These are phyloP conservation scores for Neotoxoptera formosana DNA, from an alignment of 1,140 invertebrate species.

Conservation along the genomic window DNA sequence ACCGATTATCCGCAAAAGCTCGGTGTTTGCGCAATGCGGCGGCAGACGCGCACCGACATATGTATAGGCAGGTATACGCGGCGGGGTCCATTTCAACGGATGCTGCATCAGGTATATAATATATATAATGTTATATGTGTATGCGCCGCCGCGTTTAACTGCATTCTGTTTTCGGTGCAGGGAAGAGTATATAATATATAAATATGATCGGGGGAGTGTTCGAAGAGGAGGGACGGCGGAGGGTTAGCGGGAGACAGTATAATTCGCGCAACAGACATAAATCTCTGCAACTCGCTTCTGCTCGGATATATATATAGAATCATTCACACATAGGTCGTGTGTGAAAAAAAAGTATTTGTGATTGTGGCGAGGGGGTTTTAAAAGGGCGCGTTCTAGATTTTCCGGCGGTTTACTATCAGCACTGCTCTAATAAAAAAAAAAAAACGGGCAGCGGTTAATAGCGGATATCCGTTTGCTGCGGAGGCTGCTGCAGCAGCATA, in stretches of 20 bases:
- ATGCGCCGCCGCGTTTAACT: constrained; percentile 34
- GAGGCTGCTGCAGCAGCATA: background rate
- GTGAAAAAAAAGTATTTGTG: background rate
- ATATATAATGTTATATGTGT: background rate
- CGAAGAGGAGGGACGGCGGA: too few relatives aligned
- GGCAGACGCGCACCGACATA: background rate
- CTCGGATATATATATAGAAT: background rate
- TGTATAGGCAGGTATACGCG: background rate
- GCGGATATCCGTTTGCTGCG: constrained; percentile 43
- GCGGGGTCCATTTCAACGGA: background rate
- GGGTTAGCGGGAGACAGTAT: background rate
- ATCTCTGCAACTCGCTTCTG: constrained; percentile 16
- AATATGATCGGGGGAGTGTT: background rate
- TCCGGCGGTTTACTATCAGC: constrained; percentile 31
- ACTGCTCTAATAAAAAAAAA: constrained; percentile 45
- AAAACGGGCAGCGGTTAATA: constrained; percentile 19
- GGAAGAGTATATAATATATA: too few relatives aligned
- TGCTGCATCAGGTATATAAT: background rate
- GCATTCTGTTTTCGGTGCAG: constrained; percentile 4
- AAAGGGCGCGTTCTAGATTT: constrained; percentile 24
- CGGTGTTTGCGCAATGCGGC: constrained; percentile 32
- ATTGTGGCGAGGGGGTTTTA: background rate
- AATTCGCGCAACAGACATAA: constrained; percentile 51
- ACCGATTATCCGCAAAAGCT: background rate
- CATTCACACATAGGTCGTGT: background rate